Evolutionary conservation across 2,797 vertebrate species (phyloP).

Genomic region (Falco berigora): DNA sequence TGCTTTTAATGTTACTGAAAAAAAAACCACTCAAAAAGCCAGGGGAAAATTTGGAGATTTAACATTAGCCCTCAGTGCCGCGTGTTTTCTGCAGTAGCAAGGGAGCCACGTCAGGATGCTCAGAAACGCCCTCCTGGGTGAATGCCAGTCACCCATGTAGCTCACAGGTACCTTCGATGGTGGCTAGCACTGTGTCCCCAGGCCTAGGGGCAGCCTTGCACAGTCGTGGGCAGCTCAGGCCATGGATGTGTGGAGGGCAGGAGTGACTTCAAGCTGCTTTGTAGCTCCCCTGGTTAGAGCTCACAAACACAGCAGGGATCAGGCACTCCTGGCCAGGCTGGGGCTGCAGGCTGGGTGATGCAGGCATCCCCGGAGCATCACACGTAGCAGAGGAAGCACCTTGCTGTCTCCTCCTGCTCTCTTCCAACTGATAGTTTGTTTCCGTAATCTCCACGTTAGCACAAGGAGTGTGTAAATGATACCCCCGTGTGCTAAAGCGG

Average conservation of each 20-base stretch:
- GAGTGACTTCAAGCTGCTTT: neutral
- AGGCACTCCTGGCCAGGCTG: neutral
- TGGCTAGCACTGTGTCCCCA: neutral
- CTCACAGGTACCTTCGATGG: neutral
- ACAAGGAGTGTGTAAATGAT: neutral
- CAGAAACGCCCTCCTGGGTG: neutral
- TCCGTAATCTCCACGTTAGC: neutral
- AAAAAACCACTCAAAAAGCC: neutral
- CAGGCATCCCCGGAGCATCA: rapidly evolving
- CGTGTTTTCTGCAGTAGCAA: neutral
- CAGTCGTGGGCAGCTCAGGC: rapidly evolving
- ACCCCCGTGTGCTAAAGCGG: neutral
- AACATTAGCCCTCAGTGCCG: neutral
- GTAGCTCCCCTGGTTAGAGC: neutral
- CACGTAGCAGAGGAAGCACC: rapidly evolving
- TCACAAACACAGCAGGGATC: neutral
- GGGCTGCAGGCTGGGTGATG: rapidly evolving
- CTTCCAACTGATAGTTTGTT: neutral
- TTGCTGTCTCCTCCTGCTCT: neutral
- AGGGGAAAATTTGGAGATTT: neutral
- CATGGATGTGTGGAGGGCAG: neutral
- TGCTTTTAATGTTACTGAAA: neutral
- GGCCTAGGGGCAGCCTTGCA: neutral
- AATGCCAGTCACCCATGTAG: neutral
- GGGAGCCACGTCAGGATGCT: neutral